phyloP scores from a whole-genome alignment of 2,797 vertebrate genomes.

The Lithobates pipiens region DNA sequence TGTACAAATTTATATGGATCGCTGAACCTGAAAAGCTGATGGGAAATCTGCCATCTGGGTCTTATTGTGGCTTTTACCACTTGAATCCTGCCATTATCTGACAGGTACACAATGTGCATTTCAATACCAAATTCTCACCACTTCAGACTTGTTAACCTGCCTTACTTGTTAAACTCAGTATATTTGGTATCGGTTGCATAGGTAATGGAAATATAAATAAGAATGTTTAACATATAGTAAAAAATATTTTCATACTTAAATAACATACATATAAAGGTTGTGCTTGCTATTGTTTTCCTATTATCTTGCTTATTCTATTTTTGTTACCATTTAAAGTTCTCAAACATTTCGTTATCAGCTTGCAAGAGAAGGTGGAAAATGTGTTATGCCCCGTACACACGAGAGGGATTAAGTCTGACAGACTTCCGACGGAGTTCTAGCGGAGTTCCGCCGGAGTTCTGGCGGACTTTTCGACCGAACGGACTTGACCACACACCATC shows the following conservation, averaged over 20 bases:
- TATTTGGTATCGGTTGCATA: conserved; percentile 78
- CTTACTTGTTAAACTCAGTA: conserved; percentile 78
- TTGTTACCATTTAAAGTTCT: conserved; percentile 73
- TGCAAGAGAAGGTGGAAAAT: conserved; percentile 64
- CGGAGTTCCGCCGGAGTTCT: too few relatives aligned
- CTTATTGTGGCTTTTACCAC: conserved; percentile 67
- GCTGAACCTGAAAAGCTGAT: conserved; percentile 23
- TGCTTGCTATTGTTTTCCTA: conserved; percentile 79
- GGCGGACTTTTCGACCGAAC: too few relatives aligned
- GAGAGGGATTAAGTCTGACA: too few relatives aligned
- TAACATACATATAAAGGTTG: conserved; percentile 82
- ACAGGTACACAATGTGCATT: conserved; percentile 42
- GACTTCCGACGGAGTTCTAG: too few relatives aligned
- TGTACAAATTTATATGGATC: too few relatives aligned
- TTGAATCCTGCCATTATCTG: conserved; percentile 66
- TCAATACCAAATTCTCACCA: conserved; percentile 75
- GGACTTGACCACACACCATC: too few relatives aligned
- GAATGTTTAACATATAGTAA: conserved; percentile 86
- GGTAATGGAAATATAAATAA: conserved; percentile 82
- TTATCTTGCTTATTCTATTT: conserved; percentile 75
- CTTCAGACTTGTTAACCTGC: conserved; percentile 78
- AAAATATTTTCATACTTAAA: conserved; percentile 88
- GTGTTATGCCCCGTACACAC: too few relatives aligned
- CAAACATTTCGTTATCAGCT: conserved; percentile 71
- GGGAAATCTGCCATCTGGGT: neutral